These are phyloP conservation scores for Hydropsyche betteni DNA, from an alignment of 2,888 invertebrate genomes.

Conservation along the genomic window DNA sequence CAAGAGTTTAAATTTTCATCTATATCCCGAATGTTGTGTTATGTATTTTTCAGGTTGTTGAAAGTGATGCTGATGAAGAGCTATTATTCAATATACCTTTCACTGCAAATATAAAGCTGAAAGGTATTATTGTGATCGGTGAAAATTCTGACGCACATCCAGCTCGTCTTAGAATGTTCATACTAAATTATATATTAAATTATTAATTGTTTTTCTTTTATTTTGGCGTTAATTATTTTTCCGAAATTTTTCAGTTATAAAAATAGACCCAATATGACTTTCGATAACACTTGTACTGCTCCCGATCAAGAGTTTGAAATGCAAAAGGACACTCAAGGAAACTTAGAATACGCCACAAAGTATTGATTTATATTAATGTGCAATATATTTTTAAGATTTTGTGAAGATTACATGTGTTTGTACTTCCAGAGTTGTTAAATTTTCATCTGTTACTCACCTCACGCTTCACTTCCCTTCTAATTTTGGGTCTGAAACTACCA, in stretches of 20 bases:
- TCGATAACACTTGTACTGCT: constrained; percentile 80
- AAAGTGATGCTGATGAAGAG: constrained; percentile 97
- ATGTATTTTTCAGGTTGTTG: constrained; percentile 78
- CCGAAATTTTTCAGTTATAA: constrained; percentile 74
- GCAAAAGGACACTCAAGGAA: constrained; percentile 78
- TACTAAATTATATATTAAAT: constrained; percentile 2
- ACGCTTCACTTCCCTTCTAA: constrained; percentile 91
- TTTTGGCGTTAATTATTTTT: background rate
- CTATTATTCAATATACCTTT: constrained; percentile 97
- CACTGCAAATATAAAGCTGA: constrained; percentile 93
- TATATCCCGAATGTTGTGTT: background rate
- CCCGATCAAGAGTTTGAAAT: constrained; percentile 93
- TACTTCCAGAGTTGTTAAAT: constrained; percentile 84
- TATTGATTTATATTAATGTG: constrained; percentile 57
- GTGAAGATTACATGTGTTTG: constrained; percentile 44
- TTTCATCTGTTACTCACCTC: constrained; percentile 88
- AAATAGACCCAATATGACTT: constrained; percentile 93
- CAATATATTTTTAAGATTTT: background rate
- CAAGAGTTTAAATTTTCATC: background rate
- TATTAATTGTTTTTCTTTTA: background rate
- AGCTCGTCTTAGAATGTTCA: constrained; percentile 81
- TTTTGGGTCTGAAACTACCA: constrained; percentile 85
- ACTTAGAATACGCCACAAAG: constrained; percentile 91
- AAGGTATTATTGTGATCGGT: constrained; percentile 92
- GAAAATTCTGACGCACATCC: constrained; percentile 89